Evolutionary conservation across 2,888 invertebrate genomes (phyloP).

Genomic region (Tiliacea citrago): DNA sequence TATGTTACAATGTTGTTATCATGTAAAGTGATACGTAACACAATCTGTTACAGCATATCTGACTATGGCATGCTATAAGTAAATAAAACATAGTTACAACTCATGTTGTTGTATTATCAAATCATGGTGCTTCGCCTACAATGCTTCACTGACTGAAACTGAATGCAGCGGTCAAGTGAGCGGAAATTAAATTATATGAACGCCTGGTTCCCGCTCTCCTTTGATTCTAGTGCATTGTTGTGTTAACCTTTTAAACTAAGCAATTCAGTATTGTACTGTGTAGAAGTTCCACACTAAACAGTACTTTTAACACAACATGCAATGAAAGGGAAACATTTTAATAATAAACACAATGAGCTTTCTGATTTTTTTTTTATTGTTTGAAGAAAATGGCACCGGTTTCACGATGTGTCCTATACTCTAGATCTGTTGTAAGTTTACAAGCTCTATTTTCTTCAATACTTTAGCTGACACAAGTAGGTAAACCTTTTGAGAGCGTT

Average conservation of each 20-base stretch:
- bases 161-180: constrained; percentile 1
- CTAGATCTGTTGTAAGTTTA: background rate
- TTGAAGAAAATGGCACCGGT: constrained; percentile 4
- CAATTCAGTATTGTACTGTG: background rate
- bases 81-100: too few species aligned
- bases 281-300: constrained; percentile 7
- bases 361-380: background rate
- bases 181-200: constrained; percentile 14
- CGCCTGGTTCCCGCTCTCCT: background rate
- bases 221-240: constrained; percentile 10
- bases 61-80: too few species aligned
- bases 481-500: background rate
- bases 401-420: background rate
- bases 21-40: too few species aligned
- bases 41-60: too few species aligned
- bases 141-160: background rate
- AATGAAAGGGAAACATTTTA: constrained; percentile 3
- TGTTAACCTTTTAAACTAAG: background rate
- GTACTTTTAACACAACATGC: background rate
- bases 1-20: too few species aligned
- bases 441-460: constrained; percentile 2
- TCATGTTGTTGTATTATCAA: too few species aligned
- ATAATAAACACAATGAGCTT: background rate
- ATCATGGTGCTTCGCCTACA: too few species aligned
- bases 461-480: background rate